Base-by-base conservation (phyloP, 2,888 invertebrate species). In the Platycnemis pennipes region DNA sequence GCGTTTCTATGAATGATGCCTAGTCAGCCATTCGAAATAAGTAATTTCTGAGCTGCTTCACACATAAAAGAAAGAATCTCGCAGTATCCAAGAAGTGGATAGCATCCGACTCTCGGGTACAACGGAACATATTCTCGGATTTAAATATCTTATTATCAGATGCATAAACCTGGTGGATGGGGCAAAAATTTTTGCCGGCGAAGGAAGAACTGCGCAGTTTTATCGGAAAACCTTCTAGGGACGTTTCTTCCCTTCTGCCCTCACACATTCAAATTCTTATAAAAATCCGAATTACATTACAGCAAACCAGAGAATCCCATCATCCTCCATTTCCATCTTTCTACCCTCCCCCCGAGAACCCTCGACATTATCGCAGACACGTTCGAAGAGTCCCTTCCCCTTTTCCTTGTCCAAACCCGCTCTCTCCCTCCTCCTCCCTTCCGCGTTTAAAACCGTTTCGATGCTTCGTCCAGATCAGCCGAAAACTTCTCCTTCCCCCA, bases 281-380 rank as follows among this genome's bases (percentile, higher is more conserved):
- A 89, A 56, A 89, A 42, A 56, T 89, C 56, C 89, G 56, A 89
- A 56, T 89, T 56, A 56, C 37, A 89, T 89, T 89, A 37, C 56
- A 19, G 56, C 31, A 42, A 89, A 56, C 56, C 42, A 19, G 56
- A n/a, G 56, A 89, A 89, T 89, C 53, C 56, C 53, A 42, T 89
- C 53, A 56, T 89, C 42, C 89, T 37, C 56, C 53, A 89, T 89
- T 89, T 42, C 86, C 37, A 86, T 42, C 44, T 7, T 26, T 16
- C 44, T 5, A 22, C 42, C 4, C 5, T n/a, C 31, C 31, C n/a
- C 31, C 77, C 37, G n/a, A n/a, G n/a, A n/a, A 3, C 44, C 86
- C 86, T 44, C 42, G 5, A 42, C 86, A 86, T 86, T 86, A 42
- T 86, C 86, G 42, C 86, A 44, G 86, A 86, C 86, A 86, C 86